Percentiles rank a stretch among this genome's conserved stretches.
Conservation (phyloP, 2,797 vertebrate genomes). For the Brotula barbata region DNA sequence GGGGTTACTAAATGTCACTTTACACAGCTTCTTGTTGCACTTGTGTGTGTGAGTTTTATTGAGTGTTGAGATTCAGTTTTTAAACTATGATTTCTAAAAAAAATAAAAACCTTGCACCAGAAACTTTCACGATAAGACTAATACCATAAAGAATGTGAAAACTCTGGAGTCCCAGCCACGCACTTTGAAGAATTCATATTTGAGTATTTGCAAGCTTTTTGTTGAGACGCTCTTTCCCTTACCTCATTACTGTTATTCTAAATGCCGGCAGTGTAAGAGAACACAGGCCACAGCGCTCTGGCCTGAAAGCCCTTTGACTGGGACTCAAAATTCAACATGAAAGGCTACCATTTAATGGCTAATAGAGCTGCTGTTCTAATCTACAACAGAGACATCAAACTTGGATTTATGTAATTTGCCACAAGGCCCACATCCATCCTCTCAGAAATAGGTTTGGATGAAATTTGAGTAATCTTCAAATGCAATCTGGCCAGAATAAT, state of each 20-base stretch:
- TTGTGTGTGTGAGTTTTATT: background rate
- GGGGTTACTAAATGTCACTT: background rate
- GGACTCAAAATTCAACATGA: slow-evolving; percentile 79
- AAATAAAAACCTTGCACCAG: background rate
- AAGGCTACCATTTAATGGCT: slow-evolving; percentile 80
- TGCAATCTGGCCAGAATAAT: slow-evolving; percentile 79
- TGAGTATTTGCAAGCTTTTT: too few species aligned
- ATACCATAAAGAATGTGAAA: background rate
- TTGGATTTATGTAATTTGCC: slow-evolving; percentile 85
- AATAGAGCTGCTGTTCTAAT: slow-evolving; percentile 85
- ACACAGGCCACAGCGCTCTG: slow-evolving; percentile 81
- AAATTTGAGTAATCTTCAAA: slow-evolving; percentile 85
- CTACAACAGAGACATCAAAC: slow-evolving; percentile 82
- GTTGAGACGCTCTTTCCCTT: too few species aligned
- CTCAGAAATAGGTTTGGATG: slow-evolving; percentile 89
- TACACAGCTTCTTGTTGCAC: background rate
- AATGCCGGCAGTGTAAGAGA: slow-evolving; percentile 54
- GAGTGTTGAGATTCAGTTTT: background rate
- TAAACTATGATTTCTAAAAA: background rate
- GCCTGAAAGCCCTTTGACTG: slow-evolving; percentile 76
- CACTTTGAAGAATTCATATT: background rate
- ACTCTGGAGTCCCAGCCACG: background rate
- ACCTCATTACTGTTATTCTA: background rate
- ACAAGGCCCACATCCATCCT: slow-evolving; percentile 77
- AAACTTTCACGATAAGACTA: background rate